Base-by-base conservation (phyloP, 2,113 vertebrate genomes). In the Cyanoliseus patagonus region DNA sequence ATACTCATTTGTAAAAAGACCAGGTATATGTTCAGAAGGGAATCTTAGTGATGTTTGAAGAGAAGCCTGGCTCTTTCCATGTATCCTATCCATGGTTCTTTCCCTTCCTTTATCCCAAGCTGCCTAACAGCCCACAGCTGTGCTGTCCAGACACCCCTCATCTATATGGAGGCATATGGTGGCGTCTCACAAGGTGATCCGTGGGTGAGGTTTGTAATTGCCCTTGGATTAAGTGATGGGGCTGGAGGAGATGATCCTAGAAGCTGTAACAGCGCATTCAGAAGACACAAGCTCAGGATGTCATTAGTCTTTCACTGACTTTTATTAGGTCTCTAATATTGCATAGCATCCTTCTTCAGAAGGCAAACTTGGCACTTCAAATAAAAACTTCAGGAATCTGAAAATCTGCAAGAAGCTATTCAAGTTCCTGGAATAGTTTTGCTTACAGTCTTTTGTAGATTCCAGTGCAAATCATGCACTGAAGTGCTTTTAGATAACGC, bases 41-140 rank as follows among this genome's bases (percentile, higher is more conserved):
- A 75, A 64, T 53, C 20, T 35, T 10, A 18, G 13, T 16, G 52
- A 17, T 17, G n/a, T 24, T 64, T 80, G 42, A 63, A 89, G 44
- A 61, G 42, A 42, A 77, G 35, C 59, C 35, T 76, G 44, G 15
- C 37, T 80, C 42, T 83, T 28, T 68, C 44, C 6, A 2, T 11
- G 11, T 47, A 2, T 10, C 25, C n/a, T 9, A 0, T 10, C 16
- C 0, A 0, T 16, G 28, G 39, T n/a, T 82, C 61, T n/a, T 70
- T 27, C 59, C 28, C 47, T 74, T 17, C 31, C 30, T 59, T 59
- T 14, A 59, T 59, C 22, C 57, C 13, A 59, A 59, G 57, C 33
- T 59, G 33, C 57, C 33, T 35, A 59, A 33, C 55, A 16, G 14
- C 4, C 31, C 10, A 61, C 5, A 64, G 42, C 53, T 33, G 2